Conservation (phyloP, 2,113 vertebrate genomes). For the Lamprotornis superbus region DNA sequence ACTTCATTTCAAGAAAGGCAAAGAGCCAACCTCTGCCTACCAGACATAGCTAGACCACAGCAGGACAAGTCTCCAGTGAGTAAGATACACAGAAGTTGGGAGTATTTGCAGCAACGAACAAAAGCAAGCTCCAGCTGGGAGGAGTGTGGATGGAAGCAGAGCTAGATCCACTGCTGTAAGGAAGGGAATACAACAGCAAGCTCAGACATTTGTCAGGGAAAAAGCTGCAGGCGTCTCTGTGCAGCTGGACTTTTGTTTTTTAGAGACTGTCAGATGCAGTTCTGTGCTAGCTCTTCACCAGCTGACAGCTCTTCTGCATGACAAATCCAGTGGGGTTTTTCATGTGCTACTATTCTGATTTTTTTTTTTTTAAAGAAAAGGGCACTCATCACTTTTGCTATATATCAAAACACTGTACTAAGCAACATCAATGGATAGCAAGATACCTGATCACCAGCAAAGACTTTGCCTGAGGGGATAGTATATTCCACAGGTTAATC, state of each 20-base stretch:
- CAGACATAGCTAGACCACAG: not conserved
- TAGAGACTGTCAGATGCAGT: not conserved
- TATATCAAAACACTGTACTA: not conserved
- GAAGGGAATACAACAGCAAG: not conserved
- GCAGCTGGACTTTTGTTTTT: conserved; percentile 22
- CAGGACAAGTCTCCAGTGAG: not conserved
- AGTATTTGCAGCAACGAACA: not conserved
- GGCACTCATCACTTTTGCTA: not conserved
- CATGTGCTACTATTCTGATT: not conserved
- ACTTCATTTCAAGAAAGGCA: not conserved
- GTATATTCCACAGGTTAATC: not conserved
- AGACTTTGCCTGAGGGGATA: not conserved
- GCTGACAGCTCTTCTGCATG: not conserved
- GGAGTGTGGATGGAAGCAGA: not conserved
- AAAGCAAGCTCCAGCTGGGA: not conserved
- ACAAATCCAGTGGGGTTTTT: not conserved
- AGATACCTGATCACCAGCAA: not conserved
- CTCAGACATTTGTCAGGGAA: not conserved
- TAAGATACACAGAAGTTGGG: not conserved
- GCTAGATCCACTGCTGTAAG: not conserved
- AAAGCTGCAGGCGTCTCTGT: not conserved
- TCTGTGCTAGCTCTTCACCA: not conserved
- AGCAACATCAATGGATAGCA: not conserved
- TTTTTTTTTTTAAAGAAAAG: not conserved
- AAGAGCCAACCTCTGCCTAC: conserved; percentile 10